Percentiles rank a stretch among this genome's conserved stretches.
These are phyloP conservation scores for Dendrolimus pini DNA, from an alignment of 2,888 invertebrate species.

Conservation along the genomic window DNA sequence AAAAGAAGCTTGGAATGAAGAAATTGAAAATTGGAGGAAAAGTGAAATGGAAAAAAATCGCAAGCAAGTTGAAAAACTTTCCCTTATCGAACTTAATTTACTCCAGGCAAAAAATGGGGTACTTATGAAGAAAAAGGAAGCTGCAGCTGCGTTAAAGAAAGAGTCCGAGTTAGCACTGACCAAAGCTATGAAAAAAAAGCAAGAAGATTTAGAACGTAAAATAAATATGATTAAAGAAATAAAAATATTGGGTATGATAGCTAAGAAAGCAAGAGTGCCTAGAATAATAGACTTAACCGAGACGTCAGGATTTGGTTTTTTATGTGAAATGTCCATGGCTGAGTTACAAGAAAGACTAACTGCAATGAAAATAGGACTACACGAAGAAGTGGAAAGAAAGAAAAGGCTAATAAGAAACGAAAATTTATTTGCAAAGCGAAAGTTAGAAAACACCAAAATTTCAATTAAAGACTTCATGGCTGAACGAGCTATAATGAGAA, in stretches of 20 bases:
- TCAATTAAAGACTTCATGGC: slow-evolving; percentile 50
- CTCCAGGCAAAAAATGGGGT: slow-evolving; percentile 42
- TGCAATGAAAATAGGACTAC: slow-evolving; percentile 63
- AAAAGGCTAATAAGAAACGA: slow-evolving; percentile 54
- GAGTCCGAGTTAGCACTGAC: slow-evolving; percentile 42
- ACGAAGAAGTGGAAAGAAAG: slow-evolving; percentile 72
- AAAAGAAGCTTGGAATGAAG: slow-evolving; percentile 57
- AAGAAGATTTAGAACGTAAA: slow-evolving; percentile 65
- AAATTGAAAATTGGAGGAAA: slow-evolving; percentile 70
- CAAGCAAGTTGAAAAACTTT: slow-evolving; percentile 56
- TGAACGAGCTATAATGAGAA: slow-evolving; percentile 39
- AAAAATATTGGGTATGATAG: slow-evolving; percentile 61
- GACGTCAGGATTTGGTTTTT: slow-evolving; percentile 72
- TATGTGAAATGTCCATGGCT: slow-evolving; percentile 81
- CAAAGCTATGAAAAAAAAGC: slow-evolving; percentile 57
- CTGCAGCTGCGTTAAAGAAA: slow-evolving; percentile 42
- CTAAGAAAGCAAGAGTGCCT: slow-evolving; percentile 65
- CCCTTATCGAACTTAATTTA: slow-evolving; percentile 42
- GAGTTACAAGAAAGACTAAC: slow-evolving; percentile 76
- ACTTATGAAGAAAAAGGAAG: slow-evolving; percentile 41
- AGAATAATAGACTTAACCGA: slow-evolving; percentile 78
- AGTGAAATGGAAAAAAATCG: slow-evolving; percentile 65
- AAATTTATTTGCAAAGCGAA: slow-evolving; percentile 56
- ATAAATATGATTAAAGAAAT: slow-evolving; percentile 71
- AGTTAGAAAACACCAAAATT: slow-evolving; percentile 62